phyloP scores from a whole-genome alignment of 2,797 vertebrate genomes.

The Thalassophryne amazonica region DNA sequence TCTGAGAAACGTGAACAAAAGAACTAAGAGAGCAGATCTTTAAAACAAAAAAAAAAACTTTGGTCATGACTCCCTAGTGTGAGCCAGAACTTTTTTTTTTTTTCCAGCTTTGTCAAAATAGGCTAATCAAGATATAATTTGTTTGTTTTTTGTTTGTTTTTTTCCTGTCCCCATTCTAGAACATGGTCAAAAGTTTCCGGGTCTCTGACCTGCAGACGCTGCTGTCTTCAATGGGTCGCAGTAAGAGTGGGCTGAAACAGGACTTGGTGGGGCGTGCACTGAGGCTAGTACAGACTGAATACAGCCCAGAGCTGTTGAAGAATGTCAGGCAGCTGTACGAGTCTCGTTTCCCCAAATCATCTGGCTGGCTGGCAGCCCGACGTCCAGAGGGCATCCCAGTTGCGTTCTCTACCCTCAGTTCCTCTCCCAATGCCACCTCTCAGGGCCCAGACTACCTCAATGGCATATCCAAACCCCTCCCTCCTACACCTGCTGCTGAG shows the following conservation, averaged over 20 bases:
- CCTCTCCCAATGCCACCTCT: conserved; percentile 71
- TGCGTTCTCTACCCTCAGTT: conserved; percentile 74
- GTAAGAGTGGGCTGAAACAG: conserved; percentile 98
- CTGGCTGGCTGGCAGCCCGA: conserved; percentile 78
- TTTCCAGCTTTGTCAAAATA: too few relatives aligned
- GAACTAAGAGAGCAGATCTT: too few relatives aligned
- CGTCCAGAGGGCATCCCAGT: conserved; percentile 76
- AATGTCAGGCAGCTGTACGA: conserved; percentile 97
- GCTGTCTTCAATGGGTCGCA: conserved; percentile 96
- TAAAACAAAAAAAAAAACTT: too few relatives aligned
- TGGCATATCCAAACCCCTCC: conserved; percentile 81
- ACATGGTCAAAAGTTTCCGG: conserved; percentile 99
- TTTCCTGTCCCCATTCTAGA: conserved; percentile 66
- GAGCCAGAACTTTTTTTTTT: too few relatives aligned
- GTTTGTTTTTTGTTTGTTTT: not conserved
- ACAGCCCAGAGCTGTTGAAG: conserved; percentile 96
- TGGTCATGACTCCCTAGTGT: too few relatives aligned
- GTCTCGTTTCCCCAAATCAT: conserved; percentile 91
- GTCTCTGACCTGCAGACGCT: conserved; percentile 98
- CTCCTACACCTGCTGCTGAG: conserved; percentile 81
- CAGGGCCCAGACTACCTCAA: conserved; percentile 95
- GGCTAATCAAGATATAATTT: too few relatives aligned
- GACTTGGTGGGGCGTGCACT: conserved; percentile 94
- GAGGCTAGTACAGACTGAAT: conserved; percentile 95
- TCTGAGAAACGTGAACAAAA: too few relatives aligned